phyloP scores from a whole-genome alignment of 1,140 invertebrate genomes.

The Ruditapes philippinarum region DNA sequence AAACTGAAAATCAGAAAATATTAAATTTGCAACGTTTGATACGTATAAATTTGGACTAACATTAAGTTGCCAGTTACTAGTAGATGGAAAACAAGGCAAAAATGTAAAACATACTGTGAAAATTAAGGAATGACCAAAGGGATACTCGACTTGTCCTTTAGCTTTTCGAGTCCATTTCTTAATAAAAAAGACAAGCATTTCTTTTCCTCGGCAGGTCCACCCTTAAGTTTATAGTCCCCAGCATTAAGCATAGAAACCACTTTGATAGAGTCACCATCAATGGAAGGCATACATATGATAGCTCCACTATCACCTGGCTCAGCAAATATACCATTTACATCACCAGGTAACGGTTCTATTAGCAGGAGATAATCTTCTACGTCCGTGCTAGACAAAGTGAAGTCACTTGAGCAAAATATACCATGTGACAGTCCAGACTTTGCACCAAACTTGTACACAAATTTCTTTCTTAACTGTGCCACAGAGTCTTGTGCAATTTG shows the following conservation, averaged over 20 bases:
- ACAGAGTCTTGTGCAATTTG: neutral
- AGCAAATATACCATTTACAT: neutral
- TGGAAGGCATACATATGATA: neutral
- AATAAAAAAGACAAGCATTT: slow-evolving; percentile 2
- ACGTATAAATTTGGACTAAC: no score
- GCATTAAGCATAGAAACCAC: slow-evolving; percentile 7
- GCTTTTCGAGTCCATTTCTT: neutral
- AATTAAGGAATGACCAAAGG: neutral
- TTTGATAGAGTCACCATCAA: neutral
- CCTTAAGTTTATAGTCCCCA: neutral
- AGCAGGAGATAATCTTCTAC: neutral
- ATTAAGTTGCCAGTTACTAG: no score
- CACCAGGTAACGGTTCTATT: neutral
- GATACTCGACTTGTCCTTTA: neutral
- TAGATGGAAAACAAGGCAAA: no score
- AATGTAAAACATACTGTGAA: no score
- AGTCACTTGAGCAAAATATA: slow-evolving; percentile 18
- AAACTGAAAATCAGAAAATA: neutral
- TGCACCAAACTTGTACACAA: neutral
- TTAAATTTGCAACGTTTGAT: no score
- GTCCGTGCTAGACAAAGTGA: neutral
- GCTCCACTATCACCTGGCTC: neutral
- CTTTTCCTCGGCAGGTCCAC: neutral
- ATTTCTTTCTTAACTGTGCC: neutral
- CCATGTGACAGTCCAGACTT: neutral